Evolutionary conservation across 1,140 invertebrate species (phyloP).

Genomic region (Drosophila oshimai): DNA sequence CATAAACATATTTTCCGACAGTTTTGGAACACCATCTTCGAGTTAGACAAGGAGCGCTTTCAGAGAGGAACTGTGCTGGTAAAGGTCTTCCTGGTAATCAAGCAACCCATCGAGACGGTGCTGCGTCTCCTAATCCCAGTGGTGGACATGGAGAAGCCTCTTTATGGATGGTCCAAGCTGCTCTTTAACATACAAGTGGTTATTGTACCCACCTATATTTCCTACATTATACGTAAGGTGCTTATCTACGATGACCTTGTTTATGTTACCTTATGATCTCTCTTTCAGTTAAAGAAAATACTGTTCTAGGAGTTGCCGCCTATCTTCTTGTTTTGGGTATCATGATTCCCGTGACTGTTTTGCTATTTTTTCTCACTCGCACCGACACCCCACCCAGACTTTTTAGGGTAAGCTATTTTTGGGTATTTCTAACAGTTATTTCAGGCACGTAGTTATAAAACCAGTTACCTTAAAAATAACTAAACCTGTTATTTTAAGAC

Average conservation of each 20-base stretch:
- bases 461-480: too few species aligned
- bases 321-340: background rate
- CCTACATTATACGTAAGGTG: conserved; percentile 5
- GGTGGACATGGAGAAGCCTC: conserved; percentile 16
- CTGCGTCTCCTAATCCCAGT: conserved; percentile 17
- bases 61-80: background rate
- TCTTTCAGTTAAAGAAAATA: background rate
- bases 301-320: background rate
- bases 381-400: conserved; percentile 19
- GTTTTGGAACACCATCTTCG: conserved; percentile 11
- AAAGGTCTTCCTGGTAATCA: background rate
- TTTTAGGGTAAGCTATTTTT: background rate
- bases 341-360: background rate
- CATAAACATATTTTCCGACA: background rate
- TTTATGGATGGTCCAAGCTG: conserved; percentile 30
- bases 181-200: conserved; percentile 12
- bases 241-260: background rate
- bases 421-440: background rate
- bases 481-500: too few species aligned
- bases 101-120: conserved; percentile 7
- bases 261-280: background rate
- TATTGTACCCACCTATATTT: background rate
- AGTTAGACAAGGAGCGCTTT: background rate
- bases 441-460: background rate
- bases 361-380: conserved; percentile 16